These are phyloP conservation scores for Sylvilagus floridanus DNA, from an alignment of 2,797 vertebrate genomes.

Conservation along the genomic window DNA sequence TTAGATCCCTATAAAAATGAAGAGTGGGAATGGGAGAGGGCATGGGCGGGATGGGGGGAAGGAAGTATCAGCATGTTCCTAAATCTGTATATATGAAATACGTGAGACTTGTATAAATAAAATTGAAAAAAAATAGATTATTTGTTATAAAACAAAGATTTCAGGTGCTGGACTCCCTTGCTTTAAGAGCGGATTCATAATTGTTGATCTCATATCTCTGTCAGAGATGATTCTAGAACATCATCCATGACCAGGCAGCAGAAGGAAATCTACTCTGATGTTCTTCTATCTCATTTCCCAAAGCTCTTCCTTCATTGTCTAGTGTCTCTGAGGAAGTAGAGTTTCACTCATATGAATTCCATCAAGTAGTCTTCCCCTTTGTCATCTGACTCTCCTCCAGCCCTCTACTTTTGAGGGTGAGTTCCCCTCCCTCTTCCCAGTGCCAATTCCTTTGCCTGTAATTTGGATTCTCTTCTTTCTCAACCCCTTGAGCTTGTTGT, in stretches of 20 bases:
- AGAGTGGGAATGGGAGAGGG: no score
- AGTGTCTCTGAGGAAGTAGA: neutral
- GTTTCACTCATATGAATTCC: neutral
- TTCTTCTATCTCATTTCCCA: neutral
- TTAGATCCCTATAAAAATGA: no score
- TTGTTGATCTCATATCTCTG: neutral
- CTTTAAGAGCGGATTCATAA: neutral
- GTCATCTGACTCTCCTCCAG: neutral
- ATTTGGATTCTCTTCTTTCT: neutral
- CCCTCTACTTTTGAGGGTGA: neutral
- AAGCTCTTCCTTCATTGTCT: neutral
- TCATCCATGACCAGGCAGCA: neutral
- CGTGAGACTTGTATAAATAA: no score
- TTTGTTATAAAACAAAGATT: slow-evolving; percentile 45
- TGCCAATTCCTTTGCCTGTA: neutral
- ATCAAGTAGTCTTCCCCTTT: neutral
- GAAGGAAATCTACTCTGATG: neutral
- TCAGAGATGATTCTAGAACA: neutral
- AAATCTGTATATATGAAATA: no score
- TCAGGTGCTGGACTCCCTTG: neutral
- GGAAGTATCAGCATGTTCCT: no score
- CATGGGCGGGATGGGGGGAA: no score
- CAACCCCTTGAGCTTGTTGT: neutral
- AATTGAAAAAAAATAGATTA: neutral
- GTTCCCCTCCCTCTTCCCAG: neutral